Evolutionary conservation across 2,888 invertebrate species (phyloP).

Genomic region (Hipparchia sbordonii): DNA sequence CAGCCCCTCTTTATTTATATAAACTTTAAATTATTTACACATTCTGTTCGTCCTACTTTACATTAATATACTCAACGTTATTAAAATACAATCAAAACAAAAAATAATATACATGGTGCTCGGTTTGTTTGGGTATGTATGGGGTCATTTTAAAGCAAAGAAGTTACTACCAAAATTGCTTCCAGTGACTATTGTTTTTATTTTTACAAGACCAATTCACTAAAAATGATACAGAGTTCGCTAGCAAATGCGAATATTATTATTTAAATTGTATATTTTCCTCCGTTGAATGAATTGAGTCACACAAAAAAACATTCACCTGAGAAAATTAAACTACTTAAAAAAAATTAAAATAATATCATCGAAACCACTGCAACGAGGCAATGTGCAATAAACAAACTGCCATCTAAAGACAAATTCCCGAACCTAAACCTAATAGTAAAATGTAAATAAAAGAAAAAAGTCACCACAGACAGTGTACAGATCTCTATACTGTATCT

Average conservation of each 20-base stretch:
- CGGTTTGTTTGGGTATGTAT: not conserved
- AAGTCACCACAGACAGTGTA: not conserved
- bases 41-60: slow-evolving; percentile 80
- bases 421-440: not conserved
- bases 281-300: too few relatives aligned
- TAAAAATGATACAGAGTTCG: too few relatives aligned
- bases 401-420: not conserved
- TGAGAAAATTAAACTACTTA: too few relatives aligned
- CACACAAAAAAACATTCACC: too few relatives aligned
- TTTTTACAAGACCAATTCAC: too few relatives aligned
- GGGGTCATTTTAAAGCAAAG: not conserved
- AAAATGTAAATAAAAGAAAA: not conserved
- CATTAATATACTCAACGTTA: slow-evolving; percentile 80
- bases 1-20: slow-evolving; percentile 79
- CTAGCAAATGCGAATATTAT: too few relatives aligned
- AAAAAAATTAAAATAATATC: too few relatives aligned
- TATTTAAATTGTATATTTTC: too few relatives aligned
- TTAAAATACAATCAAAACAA: slow-evolving; percentile 82
- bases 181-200: not conserved
- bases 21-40: slow-evolving; percentile 83
- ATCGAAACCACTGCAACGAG: too few relatives aligned
- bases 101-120: slow-evolving; percentile 56
- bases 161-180: not conserved
- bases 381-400: too few relatives aligned
- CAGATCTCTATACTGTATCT: too few relatives aligned